phyloP scores from a whole-genome alignment of 2,888 invertebrate species.

The Kryphioiulus occultus region DNA sequence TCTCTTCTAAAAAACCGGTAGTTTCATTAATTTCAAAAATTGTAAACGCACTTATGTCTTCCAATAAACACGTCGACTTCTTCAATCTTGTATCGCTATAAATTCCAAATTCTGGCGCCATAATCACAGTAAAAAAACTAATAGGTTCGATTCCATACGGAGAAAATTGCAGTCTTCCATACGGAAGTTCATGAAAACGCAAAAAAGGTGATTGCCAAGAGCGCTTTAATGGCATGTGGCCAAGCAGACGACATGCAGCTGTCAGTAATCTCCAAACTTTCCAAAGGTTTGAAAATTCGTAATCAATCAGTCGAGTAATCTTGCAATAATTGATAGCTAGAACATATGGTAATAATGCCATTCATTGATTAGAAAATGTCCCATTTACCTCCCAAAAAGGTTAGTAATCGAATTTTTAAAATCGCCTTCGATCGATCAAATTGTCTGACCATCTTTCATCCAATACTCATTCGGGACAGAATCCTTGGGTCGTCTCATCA shows the following conservation, averaged over 20 bases:
- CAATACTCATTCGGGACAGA: not conserved
- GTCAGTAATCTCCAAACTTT: not conserved
- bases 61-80: no score
- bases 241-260: not conserved
- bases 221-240: not conserved
- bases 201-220: not conserved
- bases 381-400: not conserved
- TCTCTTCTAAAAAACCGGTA: no score
- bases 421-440: not conserved
- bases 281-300: not conserved
- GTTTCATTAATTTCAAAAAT: no score
- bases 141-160: not conserved
- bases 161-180: no score
- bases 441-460: not conserved
- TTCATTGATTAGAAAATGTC: not conserved
- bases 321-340: no score
- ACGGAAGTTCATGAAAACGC: no score
- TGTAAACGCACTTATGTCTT: no score
- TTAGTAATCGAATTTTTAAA: not conserved
- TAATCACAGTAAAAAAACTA: not conserved
- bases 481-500: slow-evolving; percentile 38
- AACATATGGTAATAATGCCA: not conserved
- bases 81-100: no score
- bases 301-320: no score
- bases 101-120: not conserved